Evolutionary conservation across 2,888 invertebrate species (phyloP), one percentile per base, ranked within the genome.

Genomic region (Prenolepis imparis): DNA sequence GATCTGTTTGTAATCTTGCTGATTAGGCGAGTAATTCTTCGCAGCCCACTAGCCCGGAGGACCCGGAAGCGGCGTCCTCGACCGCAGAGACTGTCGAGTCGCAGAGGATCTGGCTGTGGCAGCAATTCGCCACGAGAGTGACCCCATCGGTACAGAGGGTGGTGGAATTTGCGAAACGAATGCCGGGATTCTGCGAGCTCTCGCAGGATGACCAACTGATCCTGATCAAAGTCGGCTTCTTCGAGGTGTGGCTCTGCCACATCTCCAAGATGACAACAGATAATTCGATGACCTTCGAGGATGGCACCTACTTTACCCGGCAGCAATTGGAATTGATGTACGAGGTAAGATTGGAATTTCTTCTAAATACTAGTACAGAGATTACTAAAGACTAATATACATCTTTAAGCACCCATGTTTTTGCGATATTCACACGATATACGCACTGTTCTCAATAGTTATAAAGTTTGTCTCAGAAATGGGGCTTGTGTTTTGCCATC

Each of bases 191-290:
- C 96, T 96, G 97, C 93, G 97, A 97, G 90, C 96, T 99, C 91
- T 97, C 97, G 78, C 99, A 99, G 95, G 99, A 99, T 94, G 99
- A 99, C 95, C 99, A 99, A 95, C 96, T 99, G 91, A 98, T 99
- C 91, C 96, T 99, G 89, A 98, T 99, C 93, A 99, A 99, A 96
- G 97, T 97, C 93, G 99, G 99, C 86, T 99, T 99, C 96, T 98
- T 99, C 95, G 99, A 99, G 95, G 97, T 99, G 87, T 99, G 99
- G 99, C 96, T 99, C 89, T 97, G 98, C 68, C 97, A 98, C 92
- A 97, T 98, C 87, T 96, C 98, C 12, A 96, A 97, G 88, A 96
- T 98, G 95, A 97, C 98, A 61, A 97, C 97, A 57, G 96, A 97
- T 84, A 96, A 97, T 73, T 96, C 97, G 89, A 95, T 99, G 94